Base-by-base conservation (phyloP, 2,113 vertebrate species). In the Sylvia atricapilla region DNA sequence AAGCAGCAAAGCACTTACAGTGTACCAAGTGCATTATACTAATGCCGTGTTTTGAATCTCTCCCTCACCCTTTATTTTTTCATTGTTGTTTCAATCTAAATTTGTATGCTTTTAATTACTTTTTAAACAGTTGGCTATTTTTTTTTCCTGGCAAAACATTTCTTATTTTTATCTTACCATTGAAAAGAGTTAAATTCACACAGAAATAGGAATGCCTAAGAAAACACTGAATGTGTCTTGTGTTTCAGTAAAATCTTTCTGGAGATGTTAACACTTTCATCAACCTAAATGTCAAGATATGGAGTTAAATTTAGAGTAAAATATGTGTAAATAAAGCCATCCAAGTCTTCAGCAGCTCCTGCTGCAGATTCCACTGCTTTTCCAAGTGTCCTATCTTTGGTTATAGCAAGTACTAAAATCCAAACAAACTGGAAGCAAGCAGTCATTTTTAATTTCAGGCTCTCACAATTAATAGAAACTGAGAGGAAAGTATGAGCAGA, bases 251-350 rank as follows among this genome's bases (percentile, higher is more conserved):
- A 91, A 95, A 87, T 49, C 82, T 92, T 87, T 59, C 80, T 68
- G 84, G n/a, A 82, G 66, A 82, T 80, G 72, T 93, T 95, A 97
- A 94, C 74, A 39, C 63, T 89, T 97, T 84, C 41, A 43, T 76
- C 95, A 88, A 89, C 92, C 85, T 94, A 92, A 97, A 95, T 91
- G 74, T 90, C 91, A 89, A 93, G 87, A 87, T 83, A 74, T 3
- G 24, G 78, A 93, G 77, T 94, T 97, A 96, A 97, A 96, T 93
- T 97, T 96, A 94, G 94, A 83, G 70, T 95, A 96, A 97, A 96
- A 94, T 81, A 82, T 63, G 87, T 87, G 89, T 95, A 97, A 97
- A 97, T 77, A 92, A 92, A 96, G 55, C 68, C 67, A 94, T 88
- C 43, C 60, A 94, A 92, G 62, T 82, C 74, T 96, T 92, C 39